Base-by-base conservation (phyloP, 2,797 vertebrate species). In the Rhodeus uyekii region DNA sequence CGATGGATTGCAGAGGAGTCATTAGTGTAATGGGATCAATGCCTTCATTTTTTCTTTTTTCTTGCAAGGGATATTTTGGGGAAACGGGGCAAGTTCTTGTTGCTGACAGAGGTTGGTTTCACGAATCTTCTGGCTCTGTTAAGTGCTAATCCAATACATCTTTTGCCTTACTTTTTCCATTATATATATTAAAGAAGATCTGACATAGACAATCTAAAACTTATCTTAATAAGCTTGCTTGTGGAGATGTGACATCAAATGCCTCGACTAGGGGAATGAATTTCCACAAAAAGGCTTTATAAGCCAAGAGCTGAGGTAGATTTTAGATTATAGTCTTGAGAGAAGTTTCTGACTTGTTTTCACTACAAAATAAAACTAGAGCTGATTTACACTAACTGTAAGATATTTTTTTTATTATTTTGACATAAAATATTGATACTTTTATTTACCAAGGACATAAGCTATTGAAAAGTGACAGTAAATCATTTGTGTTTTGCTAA, bases 21-120 rank as follows among this genome's bases (percentile, higher is more conserved):
- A 71, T 86, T 84, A 83, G 78, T 48, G 39, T 87, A 84, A 87
- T 84, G 80, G 77, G 83, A 83, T 87, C 74, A 63, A 67, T 78
- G 69, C 36, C 34, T 74, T 53, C 19, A 60, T 78, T 78, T 55
- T 29, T 39, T 74, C 14, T 24, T 78, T 80, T 38, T 42, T 69
- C 16, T 73, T n/a, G 10, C 29, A 61, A 69, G 58, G 16, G 71
- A 65, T 79, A 68, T 76, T 84, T 86, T 32, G 44, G 73, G 64
- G 12, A 68, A 82, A 76, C 42, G 27, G 18, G 53, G 71, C 4
- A 22, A 53, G 53, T 46, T 55, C 18, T 65, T 78, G 50, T 18
- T 79, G 83, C 83, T 86, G 83, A 86, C 79, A 82, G 79, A 29
- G 42, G 53, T 60, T 63, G 18, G 76, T 86, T 76, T 78, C 0